These are phyloP conservation scores for Metaphire vulgaris DNA, from an alignment of 1,140 invertebrate genomes.

Conservation along the genomic window DNA sequence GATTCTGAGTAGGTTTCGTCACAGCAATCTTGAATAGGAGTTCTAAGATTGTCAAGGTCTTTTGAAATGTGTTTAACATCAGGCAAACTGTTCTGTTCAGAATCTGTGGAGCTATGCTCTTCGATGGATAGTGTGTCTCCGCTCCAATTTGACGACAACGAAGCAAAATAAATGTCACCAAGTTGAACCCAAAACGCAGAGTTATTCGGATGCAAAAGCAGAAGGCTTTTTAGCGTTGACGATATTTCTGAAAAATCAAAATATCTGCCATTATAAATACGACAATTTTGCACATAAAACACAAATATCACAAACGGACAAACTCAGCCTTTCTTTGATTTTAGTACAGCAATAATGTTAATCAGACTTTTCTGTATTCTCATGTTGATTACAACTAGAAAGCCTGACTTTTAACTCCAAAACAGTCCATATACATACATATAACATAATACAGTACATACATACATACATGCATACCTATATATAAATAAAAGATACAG, in stretches of 20 bases:
- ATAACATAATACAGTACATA: no score
- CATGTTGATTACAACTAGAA: no score
- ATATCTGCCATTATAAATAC: not conserved
- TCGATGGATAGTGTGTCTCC: not conserved
- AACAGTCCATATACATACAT: no score
- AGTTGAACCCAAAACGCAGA: not conserved
- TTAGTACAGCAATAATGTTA: not conserved
- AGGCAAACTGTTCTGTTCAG: no score
- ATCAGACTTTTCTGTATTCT: not conserved
- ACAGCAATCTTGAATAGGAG: no score
- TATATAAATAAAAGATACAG: no score
- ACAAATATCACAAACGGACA: not conserved
- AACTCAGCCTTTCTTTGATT: not conserved
- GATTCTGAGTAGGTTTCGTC: not conserved
- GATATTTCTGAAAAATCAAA: not conserved
- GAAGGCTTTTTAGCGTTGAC: not conserved
- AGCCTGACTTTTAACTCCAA: not conserved
- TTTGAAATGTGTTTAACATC: no score
- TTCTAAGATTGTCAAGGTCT: no score
- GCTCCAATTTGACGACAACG: not conserved
- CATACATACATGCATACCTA: no score
- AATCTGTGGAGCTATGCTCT: not conserved
- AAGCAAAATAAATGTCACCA: not conserved
- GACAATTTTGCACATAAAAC: not conserved
- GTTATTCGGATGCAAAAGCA: not conserved